Conservation (phyloP, 2,888 invertebrate genomes). For the Glaucopsyche alexis region DNA sequence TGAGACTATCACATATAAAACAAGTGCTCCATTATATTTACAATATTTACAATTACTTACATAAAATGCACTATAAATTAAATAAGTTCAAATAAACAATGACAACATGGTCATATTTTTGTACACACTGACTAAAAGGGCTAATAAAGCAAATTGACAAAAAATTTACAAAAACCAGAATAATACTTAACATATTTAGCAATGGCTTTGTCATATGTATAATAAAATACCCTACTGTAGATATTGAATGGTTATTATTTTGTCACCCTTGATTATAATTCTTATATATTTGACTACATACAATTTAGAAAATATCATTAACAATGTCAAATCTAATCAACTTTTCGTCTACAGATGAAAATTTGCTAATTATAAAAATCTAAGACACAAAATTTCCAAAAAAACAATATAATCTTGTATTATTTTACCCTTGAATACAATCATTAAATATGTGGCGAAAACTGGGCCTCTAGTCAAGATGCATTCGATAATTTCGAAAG, state of each 20-base stretch:
- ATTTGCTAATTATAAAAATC: conserved; percentile 10
- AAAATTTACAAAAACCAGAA: too few species aligned
- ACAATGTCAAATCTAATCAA: neutral
- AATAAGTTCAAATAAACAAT: conserved; percentile 29
- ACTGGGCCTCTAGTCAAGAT: too few species aligned
- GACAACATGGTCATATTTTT: conserved; percentile 21
- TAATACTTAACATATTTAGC: too few species aligned
- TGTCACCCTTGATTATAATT: neutral
- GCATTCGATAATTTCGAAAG: too few species aligned
- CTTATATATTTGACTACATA: neutral
- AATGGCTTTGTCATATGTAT: neutral
- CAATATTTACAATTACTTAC: conserved; percentile 64
- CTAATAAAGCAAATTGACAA: neutral
- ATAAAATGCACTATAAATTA: conserved; percentile 58
- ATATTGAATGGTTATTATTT: neutral
- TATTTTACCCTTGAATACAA: neutral
- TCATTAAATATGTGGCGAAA: neutral
- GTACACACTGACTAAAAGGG: conserved; percentile 13
- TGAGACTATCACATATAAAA: conserved; percentile 74
- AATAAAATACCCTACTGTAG: neutral
- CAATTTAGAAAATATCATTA: neutral
- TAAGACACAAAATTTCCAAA: neutral
- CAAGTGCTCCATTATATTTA: conserved; percentile 62
- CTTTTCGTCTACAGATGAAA: conserved; percentile 17
- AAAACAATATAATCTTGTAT: neutral